A percentile compares a stretch with the other conserved stretches of the same genome.
These are phyloP conservation scores for Tyrannus savana DNA, from an alignment of 2,113 vertebrate genomes.

Conservation along the genomic window DNA sequence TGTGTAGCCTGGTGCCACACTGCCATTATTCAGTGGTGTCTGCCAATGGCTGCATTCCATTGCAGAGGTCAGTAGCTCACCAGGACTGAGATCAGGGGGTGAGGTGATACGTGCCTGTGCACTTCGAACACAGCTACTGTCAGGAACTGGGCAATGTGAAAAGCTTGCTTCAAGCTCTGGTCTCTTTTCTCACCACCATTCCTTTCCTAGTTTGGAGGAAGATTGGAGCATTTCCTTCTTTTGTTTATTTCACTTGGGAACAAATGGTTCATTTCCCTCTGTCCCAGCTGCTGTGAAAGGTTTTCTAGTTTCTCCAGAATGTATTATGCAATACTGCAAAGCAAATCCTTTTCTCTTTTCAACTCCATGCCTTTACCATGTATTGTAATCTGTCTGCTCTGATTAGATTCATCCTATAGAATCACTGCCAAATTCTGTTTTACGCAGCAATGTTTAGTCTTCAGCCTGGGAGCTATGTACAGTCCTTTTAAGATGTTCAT, in stretches of 20 bases:
- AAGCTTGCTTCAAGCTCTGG: neutral
- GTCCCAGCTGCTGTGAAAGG: constrained; percentile 38
- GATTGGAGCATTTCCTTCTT: constrained; percentile 31
- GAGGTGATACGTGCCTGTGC: neutral
- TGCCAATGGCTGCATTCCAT: neutral
- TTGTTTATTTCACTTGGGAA: constrained; percentile 45
- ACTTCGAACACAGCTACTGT: neutral
- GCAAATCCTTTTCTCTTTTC: constrained; percentile 30
- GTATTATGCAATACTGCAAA: constrained; percentile 21
- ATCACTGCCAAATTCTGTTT: constrained; percentile 66
- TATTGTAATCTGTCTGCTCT: constrained; percentile 61
- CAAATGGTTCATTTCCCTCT: constrained; percentile 47
- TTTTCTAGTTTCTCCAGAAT: constrained; percentile 60
- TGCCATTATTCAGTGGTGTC: neutral
- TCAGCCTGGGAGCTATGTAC: constrained; percentile 53
- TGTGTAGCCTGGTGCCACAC: neutral
- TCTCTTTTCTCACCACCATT: constrained; percentile 16
- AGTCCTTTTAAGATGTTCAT: constrained; percentile 58
- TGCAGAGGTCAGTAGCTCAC: neutral
- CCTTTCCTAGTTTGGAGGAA: constrained; percentile 44
- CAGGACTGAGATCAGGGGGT: neutral
- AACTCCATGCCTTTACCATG: constrained; percentile 5
- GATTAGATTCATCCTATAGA: constrained; percentile 61
- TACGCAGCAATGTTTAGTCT: constrained; percentile 62
- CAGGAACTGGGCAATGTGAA: constrained; percentile 8